Conservation (phyloP, 2,888 invertebrate species). For the Steinernema carpocapsae region DNA sequence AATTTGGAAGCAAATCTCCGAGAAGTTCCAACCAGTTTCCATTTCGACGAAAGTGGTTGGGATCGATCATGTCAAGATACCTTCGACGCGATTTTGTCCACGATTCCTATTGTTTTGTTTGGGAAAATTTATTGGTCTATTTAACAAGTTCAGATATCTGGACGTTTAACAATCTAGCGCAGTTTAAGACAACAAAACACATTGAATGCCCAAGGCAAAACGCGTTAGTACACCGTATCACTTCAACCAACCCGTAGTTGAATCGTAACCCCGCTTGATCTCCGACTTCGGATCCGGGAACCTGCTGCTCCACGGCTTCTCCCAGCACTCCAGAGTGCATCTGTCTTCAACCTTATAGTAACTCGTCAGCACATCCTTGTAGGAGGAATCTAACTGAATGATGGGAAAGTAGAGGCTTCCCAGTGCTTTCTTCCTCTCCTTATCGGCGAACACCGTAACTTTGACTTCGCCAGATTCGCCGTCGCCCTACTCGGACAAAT, state of each 20-base stretch:
- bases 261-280: slow-evolving; percentile 45
- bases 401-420: slow-evolving; percentile 45
- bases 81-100: slow-evolving; percentile 26
- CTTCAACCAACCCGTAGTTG: not conserved
- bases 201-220: too few species aligned
- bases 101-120: slow-evolving; percentile 30
- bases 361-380: slow-evolving; percentile 28
- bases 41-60: slow-evolving; percentile 42
- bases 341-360: slow-evolving; percentile 47
- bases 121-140: too few species aligned
- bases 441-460: not conserved
- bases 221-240: not conserved
- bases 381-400: slow-evolving; percentile 3
- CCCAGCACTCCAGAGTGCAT: slow-evolving; percentile 45
- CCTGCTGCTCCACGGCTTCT: slow-evolving; percentile 49
- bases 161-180: too few species aligned
- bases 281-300: slow-evolving; percentile 58
- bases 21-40: slow-evolving; percentile 45
- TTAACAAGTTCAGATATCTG: too few species aligned
- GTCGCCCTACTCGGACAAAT: slow-evolving; percentile 37
- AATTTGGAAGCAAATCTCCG: slow-evolving; percentile 50
- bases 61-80: slow-evolving; percentile 43
- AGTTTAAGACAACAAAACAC: slow-evolving; percentile 30
- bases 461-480: not conserved
- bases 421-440: slow-evolving; percentile 22